Evolutionary conservation across 2,888 invertebrate genomes (phyloP), one percentile per base, ranked within the genome.

Genomic region (Rhagonycha lutea): DNA sequence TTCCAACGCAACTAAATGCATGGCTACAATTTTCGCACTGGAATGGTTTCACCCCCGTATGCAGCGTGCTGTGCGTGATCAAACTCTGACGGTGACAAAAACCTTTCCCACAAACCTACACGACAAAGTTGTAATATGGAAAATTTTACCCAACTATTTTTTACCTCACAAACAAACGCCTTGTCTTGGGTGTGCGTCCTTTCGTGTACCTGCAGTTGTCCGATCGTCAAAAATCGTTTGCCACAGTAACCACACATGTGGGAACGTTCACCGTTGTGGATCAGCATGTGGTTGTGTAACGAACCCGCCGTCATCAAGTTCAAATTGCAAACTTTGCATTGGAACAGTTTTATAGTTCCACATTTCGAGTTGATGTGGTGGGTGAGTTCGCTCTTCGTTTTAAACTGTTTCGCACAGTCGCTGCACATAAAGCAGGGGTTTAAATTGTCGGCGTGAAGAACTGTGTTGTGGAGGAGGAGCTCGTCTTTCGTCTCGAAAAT

Each of bases 41-140:
- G 79, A 88, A 90, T n/a, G 90, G 89, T 77, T 89, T 89, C 3
- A 88, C 84, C 23, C 88, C 89, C 0, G 88, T 88, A 70, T 89
- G 89, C 28, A 89, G 80, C 12, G 89, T 87, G 69, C 87, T 88
- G 83, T 90, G 90, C 3, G 89, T 89, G 3, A 89, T 87, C 68
- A 89, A 84, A 80, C 88, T 89, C 82, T 89, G 89, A 0, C 89
- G 87, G 81, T 89, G 88, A 4, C 88, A 87, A 83, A 90, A 90
- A 10, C 87, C 86, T 81, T 89, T 89, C 10, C 86, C 85, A 73
- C 89, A 89, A 2, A 88, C 84, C 89, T 89, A 82, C 69, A 82
- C n/a, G 7, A n/a, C n/a, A 1, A n/a, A 47, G n/a, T n/a, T 47
- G n/a, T n/a, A 47, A 47, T n/a, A n/a, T 7, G 0, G 8, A n/a